Evolutionary conservation across 2,888 invertebrate species (phyloP), one percentile per base, ranked within the genome.

Genomic region (Agrotis exclamationis): DNA sequence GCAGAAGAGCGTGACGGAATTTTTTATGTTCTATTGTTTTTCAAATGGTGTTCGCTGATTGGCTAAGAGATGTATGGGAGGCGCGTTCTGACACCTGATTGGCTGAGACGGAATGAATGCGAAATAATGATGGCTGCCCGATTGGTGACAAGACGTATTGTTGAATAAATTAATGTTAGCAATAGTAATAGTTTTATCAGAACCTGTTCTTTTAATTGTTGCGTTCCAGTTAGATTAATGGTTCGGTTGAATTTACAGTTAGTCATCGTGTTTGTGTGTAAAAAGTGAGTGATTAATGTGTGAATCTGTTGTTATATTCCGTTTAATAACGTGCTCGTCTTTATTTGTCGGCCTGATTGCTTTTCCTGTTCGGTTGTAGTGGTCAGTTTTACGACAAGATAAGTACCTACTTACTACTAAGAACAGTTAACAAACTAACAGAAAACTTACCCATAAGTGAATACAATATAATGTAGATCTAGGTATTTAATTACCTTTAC

Each of bases 21-120:
- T 95, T 96, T 96, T 96, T 93, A 96, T 92, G 91, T 89, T 94
- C 96, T 96, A 96, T 96, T 96, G 96, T 96, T 95, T 96, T 96
- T 96, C 95, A 95, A 96, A 95, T 90, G 86, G 76, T 79, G 83
- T 70, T 28, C 64, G 79, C 80, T 85, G 85, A 96, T 95, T 96
- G 96, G 96, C 66, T 74, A 78, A 88, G 86, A 84, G 81, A 82
- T 83, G 71, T 84, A 89, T 92, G 88, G 95, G 93, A 93, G 95
- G 94, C 88, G 89, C 90, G 90, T 86, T 87, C 89, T 79, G 63
- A 64, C 68, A 68, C 76, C 81, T 87, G 72, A 95, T 96, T 96
- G 96, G 96, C 81, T 72, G 86, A 87, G 85, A 88, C 82, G 85
- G 87, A 88, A 92, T 92, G 92, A 93, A 93, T 94, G 95, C 95